Base-by-base conservation (phyloP, 2,113 vertebrate species). In the Oostethus manadensis region DNA sequence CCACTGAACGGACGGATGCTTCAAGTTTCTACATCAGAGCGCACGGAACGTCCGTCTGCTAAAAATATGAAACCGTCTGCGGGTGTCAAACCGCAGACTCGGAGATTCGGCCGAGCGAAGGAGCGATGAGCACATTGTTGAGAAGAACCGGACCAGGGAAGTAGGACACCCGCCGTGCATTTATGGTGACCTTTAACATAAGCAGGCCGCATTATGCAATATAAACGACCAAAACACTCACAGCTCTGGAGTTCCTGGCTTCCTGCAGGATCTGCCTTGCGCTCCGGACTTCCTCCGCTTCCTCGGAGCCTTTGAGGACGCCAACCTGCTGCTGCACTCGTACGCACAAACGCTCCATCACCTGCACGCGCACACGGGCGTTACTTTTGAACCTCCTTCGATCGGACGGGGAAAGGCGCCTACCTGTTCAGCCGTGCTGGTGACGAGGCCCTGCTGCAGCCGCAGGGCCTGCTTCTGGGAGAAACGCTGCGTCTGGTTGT, bases 341-440 rank as follows among this genome's bases (percentile, higher is more conserved):
- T 47, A 92, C 88, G 10, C 93, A 94, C 48, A 96, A 84, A n/a
- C 92, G 88, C 80, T 93, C 91, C 86, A 96, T 91, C 88, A 96
- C 89, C 90, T 91, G 47, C 6, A 50, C 45, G 56, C 18, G 50
- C 33, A 26, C 9, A 55, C 17, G 6, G 8, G 6, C 44, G 50
- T 58, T 17, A 8, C 26, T 51, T 51, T 51, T 10, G 10, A 8
- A 15, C n/a, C 1, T 13, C 59, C 14, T 11, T 17, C 10, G 0
- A 18, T 10, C 8, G 9, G 40, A 21, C 26, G 6, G 26, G 55
- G 81, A 89, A 80, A 81, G 15, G 89, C 89, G 0, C 88, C 69
- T 80, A 93, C 92, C 91, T 91, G 93, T 86, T 95, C 93, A 4
- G 93, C 92, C 10, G 92, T 93, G 89, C 93, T 94, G 87, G 91